Evolutionary conservation across 2,888 invertebrate species (phyloP), one percentile per base, ranked within the genome.

Genomic region (Dolichomitus sp.): DNA sequence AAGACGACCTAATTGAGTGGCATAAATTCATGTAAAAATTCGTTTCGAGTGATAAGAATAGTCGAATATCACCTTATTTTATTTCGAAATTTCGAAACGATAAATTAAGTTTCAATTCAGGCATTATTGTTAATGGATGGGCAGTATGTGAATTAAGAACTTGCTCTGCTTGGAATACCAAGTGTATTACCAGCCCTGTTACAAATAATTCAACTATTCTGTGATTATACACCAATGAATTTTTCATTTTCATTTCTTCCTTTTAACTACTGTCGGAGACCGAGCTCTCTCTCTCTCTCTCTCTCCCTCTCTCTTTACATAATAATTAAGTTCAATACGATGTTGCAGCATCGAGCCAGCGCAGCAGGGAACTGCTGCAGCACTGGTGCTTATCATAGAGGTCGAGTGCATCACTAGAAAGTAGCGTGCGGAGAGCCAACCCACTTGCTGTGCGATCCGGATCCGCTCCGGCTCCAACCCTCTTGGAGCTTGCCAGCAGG

Each of bases 301-400:
- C 84, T 23, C 73, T 84, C 50, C 1, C 65, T 81, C 84, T 86
- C 87, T 85, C 86, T 75, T 81, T 85, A 54, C 78, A 80, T 84
- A 84, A 87, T 88, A 89, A 89, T 89, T 89, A 89, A 87, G 85
- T 88, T 87, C 86, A 88, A 89, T 85, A 84, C 81, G 81, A 84
- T 50, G 66, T 79, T 54, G 59, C 57, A 40, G 27, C 42, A 30
- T 59, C 70, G 40, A 61, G 80, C 66, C 42, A 57, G 54, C 69
- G 70, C 37, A 17, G 74, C 81, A 65, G 61, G 72, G 73, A 80
- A 73, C 6, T 76, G 72, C 76, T 77, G 72, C 80, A 74, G 72
- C 80, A 74, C 57, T 69, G 84, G 86, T 85, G 85, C 87, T 88
- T 86, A 85, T 85, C 86, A 88, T 83, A 37, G 80, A 87, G 88